These are phyloP conservation scores for Clunio marinus DNA, from an alignment of 2,888 invertebrate genomes.

Conservation along the genomic window DNA sequence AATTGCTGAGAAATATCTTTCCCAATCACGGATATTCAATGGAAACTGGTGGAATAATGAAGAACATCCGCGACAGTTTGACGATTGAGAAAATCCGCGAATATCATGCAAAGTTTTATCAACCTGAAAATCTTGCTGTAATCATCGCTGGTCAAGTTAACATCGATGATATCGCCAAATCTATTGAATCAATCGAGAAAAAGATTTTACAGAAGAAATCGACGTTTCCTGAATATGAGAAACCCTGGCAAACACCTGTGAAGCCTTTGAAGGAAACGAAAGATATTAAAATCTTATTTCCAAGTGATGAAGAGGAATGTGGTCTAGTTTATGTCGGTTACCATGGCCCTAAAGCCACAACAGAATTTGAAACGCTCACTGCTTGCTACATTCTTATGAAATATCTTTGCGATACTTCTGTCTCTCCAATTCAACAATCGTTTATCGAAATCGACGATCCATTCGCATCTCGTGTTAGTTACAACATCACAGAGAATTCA, in stretches of 20 bases:
- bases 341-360: conserved; percentile 66
- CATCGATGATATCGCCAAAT: conserved; percentile 68
- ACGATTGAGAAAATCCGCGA: conserved; percentile 71
- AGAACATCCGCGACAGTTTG: conserved; percentile 76
- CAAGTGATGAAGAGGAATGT: conserved; percentile 78
- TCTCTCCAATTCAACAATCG: conserved; percentile 75
- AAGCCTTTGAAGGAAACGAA: conserved; percentile 60
- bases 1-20: conserved; percentile 67
- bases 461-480: conserved; percentile 68
- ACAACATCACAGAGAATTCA: conserved; percentile 68
- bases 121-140: conserved; percentile 81
- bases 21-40: conserved; percentile 79
- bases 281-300: conserved; percentile 61
- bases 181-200: conserved; percentile 67
- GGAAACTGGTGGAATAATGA: conserved; percentile 79
- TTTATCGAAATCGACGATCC: conserved; percentile 81
- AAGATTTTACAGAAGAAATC: conserved; percentile 60
- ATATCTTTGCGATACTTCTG: conserved; percentile 81
- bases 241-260: conserved; percentile 73
- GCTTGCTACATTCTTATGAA: conserved; percentile 68
- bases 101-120: conserved; percentile 82
- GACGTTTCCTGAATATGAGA: conserved; percentile 42
- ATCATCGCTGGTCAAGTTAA: conserved; percentile 79
- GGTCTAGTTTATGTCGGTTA: conserved; percentile 74
- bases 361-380: conserved; percentile 57